These are phyloP conservation scores for Agelaius tricolor DNA, from an alignment of 2,113 vertebrate species.

Conservation along the genomic window DNA sequence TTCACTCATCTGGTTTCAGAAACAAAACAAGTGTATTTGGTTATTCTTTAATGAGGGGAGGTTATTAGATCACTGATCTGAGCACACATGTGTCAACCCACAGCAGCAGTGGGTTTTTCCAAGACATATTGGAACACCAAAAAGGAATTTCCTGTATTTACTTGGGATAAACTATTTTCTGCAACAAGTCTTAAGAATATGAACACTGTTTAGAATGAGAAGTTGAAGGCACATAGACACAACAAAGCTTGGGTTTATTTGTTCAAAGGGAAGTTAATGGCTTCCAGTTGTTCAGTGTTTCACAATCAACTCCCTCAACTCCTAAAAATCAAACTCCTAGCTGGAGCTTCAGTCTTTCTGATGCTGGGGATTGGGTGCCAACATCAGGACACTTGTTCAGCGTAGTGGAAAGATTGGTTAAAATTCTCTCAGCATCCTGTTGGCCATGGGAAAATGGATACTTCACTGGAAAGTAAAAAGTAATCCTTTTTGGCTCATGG, in stretches of 20 bases:
- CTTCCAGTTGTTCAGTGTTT: slow-evolving; percentile 4
- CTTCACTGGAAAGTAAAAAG: not conserved
- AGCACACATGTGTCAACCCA: not conserved
- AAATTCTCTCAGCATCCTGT: not conserved
- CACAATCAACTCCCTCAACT: not conserved
- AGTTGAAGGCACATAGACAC: slow-evolving; percentile 6
- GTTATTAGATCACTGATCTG: not conserved
- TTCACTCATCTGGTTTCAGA: not conserved
- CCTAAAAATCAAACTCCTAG: not conserved
- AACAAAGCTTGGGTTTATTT: not conserved
- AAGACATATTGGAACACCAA: not conserved
- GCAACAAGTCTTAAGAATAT: not conserved
- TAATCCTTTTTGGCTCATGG: not conserved
- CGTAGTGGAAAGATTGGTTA: not conserved
- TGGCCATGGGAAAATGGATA: not conserved
- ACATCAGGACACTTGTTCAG: not conserved
- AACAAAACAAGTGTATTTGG: not conserved
- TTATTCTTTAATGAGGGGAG: not conserved
- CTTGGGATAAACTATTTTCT: slow-evolving; percentile 24
- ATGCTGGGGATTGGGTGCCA: not conserved
- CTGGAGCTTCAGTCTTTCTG: not conserved
- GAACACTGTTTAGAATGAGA: slow-evolving; percentile 11
- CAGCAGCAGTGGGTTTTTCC: not conserved
- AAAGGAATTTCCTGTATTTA: slow-evolving; percentile 51
- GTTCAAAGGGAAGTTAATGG: not conserved